Base-by-base conservation (phyloP, 2,888 invertebrate species). In the Acronicta psi region DNA sequence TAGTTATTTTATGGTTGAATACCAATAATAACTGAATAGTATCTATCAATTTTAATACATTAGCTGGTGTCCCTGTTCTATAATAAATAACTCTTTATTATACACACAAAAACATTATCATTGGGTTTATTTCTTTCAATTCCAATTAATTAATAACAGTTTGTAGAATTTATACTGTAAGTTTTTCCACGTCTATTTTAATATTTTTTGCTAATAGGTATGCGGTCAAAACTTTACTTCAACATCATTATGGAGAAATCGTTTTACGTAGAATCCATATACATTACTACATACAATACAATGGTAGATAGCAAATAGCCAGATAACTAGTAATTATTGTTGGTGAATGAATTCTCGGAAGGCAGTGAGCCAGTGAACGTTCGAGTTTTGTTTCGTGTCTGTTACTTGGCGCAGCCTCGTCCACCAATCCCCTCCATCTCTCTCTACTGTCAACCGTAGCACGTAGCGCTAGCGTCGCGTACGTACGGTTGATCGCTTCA, bases 341-440 rank as follows among this genome's bases (percentile, higher is more conserved):
- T 75, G 75, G 80, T 88, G 89, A 90, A 91, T 90, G 88, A 87
- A 84, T 90, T 92, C 92, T 87, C 59, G 81, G 91, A 92, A 92
- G 80, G 82, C 83, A 79, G 82, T 88, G 84, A 87, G 84, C 81
- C 83, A 79, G 82, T 88, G 84, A 87, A 84, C 81, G 82, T 86
- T 86, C 80, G 79, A 81, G 83, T 86, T 87, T 84, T 79, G 79
- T 84, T 82, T 73, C 73, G 59, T n/a, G n/a, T n/a, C 76, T 79
- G 76, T 79, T 25, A 8, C 71, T 77, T 75, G 77, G 77, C 75
- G 71, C 75, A 76, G 70, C 80, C 73, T 72, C 77, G 81, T 75
- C 76, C 77, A 75, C 73, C 59, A 66, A 71, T 76, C 77, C 82
- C 78, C 79, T 62, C 79, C 72, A 69, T 61, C 34, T 50, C 34